Evolutionary conservation across 2,113 vertebrate genomes (phyloP), one percentile per base, ranked within the genome.

Genomic region (Procavia capensis): DNA sequence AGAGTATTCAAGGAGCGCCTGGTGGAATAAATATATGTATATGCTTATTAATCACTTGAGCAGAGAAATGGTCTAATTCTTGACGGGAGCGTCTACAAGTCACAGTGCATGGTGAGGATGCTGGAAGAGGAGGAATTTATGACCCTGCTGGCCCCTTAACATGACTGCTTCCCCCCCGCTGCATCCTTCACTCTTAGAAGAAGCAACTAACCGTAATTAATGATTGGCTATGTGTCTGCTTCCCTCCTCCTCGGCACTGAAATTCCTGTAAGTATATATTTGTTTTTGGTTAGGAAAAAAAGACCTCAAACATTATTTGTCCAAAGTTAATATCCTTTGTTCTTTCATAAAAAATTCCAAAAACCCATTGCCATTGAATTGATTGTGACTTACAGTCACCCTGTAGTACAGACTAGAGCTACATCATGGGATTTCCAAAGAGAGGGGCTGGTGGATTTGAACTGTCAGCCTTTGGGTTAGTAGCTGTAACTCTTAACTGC

Each of bases 341-440:
- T 78, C 61, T 93, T 94, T 80, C 10, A 17, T 50, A 76, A 90
- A 86, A n/a, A n/a, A n/a, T n/a, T n/a, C n/a, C n/a, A n/a, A n/a
- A n/a, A n/a, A n/a, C n/a, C n/a, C n/a, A n/a, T n/a, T n/a, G n/a
- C n/a, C n/a, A n/a, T n/a, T n/a, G n/a, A n/a, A n/a, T n/a, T n/a
- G n/a, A n/a, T n/a, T n/a, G n/a, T n/a, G n/a, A n/a, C n/a, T n/a
- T n/a, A n/a, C n/a, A n/a, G n/a, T n/a, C n/a, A n/a, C n/a, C n/a
- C n/a, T n/a, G n/a, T n/a, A n/a, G n/a, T n/a, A n/a, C n/a, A n/a
- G n/a, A n/a, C n/a, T n/a, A n/a, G n/a, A n/a, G n/a, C n/a, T n/a
- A n/a, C n/a, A n/a, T n/a, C n/a, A n/a, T n/a, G n/a, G n/a, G n/a
- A n/a, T n/a, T n/a, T n/a, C n/a, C n/a, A n/a, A n/a, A n/a, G n/a